Evolutionary conservation across 2,888 invertebrate genomes (phyloP).

Genomic region (Dicyrtoma fusca): DNA sequence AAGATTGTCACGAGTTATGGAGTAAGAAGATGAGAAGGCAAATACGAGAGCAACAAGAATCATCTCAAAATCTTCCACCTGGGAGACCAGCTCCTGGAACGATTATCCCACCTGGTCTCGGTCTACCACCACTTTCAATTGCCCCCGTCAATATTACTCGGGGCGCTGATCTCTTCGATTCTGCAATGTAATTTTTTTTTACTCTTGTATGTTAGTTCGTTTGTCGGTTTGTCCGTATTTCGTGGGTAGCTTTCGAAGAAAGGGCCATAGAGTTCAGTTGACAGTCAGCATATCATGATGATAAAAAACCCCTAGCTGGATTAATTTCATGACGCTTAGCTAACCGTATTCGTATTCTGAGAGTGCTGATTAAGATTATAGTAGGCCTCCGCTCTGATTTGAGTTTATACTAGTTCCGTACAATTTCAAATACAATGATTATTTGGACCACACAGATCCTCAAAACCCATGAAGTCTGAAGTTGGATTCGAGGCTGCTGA

Average conservation of each 20-base stretch:
- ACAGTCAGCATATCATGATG: constrained; percentile 4
- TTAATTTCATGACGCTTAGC: constrained; percentile 17
- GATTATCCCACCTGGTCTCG: constrained; percentile 21
- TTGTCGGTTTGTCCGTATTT: not conserved
- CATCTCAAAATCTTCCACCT: constrained; percentile 61
- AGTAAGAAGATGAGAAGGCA: constrained; percentile 91
- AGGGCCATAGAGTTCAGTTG: too few relatives aligned
- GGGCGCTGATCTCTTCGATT: not conserved
- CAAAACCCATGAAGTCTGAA: constrained; percentile 67
- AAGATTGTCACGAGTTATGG: constrained; percentile 99
- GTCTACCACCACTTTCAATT: constrained; percentile 21
- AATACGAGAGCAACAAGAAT: constrained; percentile 75
- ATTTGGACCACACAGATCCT: constrained; percentile 61
- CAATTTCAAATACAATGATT: not conserved
- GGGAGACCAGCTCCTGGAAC: constrained; percentile 59
- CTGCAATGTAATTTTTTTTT: constrained; percentile 12
- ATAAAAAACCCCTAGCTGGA: constrained; percentile 15
- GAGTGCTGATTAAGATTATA: not conserved
- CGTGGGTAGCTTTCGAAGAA: too few relatives aligned
- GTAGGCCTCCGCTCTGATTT: too few relatives aligned
- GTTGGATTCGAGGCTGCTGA: constrained; percentile 61
- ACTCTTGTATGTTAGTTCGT: not conserved
- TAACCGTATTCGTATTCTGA: constrained; percentile 40
- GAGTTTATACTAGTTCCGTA: too few relatives aligned
- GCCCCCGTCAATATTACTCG: constrained; percentile 40